Evolutionary conservation across 2,888 invertebrate genomes (phyloP), one percentile per base, ranked within the genome.

Genomic region (Cheilosia urbana): DNA sequence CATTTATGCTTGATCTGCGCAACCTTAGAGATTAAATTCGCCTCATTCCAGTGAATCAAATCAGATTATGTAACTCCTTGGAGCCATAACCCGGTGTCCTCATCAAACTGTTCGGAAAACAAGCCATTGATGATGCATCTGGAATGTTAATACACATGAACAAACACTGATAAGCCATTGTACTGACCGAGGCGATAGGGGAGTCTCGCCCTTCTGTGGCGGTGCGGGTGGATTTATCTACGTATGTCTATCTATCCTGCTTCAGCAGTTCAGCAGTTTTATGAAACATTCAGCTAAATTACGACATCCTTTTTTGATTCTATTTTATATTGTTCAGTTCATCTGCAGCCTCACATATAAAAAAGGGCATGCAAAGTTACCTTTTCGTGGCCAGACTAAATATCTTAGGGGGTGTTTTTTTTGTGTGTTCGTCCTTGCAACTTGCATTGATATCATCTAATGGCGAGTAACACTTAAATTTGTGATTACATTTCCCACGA

Each of bases 1-100:
- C 60, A 80, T 73, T 62, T 73, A 73, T 80, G 80, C 47, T 62
- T 68, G 60, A 80, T 62, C 53, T 55, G 62, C 60, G 27, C 73
- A 62, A 66, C 73, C 80, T 73, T 40, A 47, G 40, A 55, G 73
- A 80, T 80, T 66, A 68, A 19, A 40, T 47, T 65, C 37, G n/a
- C 24, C 45, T 3, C 47, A 9, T 58, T 58, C 40, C 58, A 40
- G 11, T 57, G 27, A 66, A 49, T 15, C 27, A 49, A 57, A 57
- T 11, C 37, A 21, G 51, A 49, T 37, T 65, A 37, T n/a, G 24
- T 51, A 51, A 34, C 34, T 65, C 21, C 47, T 30, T 7, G 62
- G 30, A 47, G n/a, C 34, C 51, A 65, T 11, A 27, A 5, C 3
- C 6, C 9, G n/a, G 34, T 57, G n/a, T 24, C 24, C 34, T 45